Base-by-base conservation (phyloP, 2,888 invertebrate genomes). In the Parnassius mnemosyne region DNA sequence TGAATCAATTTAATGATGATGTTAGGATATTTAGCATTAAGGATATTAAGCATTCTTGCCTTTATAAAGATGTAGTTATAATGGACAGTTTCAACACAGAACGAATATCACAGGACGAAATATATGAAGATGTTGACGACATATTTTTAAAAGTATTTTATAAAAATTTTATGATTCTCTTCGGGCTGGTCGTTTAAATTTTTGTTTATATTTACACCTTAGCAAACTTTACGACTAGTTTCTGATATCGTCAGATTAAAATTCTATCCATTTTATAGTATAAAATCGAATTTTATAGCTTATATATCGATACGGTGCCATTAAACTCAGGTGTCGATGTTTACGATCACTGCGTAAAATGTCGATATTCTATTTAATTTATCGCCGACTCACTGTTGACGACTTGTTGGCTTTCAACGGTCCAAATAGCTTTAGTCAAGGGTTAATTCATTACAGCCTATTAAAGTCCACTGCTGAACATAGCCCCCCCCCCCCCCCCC, bases 291-390 rank as follows among this genome's bases (percentile, higher is more conserved):
- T 55, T 60, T 60, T 57, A 61, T 46, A 10, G 34, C 16, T 56
- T 53, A 13, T 54, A 51, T 61, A 56, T 61, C 61, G 61, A 56
- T 12, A 53, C 53, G 46, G 34, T 47, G 11, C 11, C 53, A 61
- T 52, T 13, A 47, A 61, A 47, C 56, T 13, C 25, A 20, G 9
- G 56, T 42, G 56, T 56, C 47, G 52, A 61, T 56, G 56, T 61
- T 61, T 61, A 57, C 56, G 57, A 57, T 34, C 57, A 16, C 52
- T n/a, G 47, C 57, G 42, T 53, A 57, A 53, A 57, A 57, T 47
- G 41, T 47, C 53, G 52, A 52, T 46, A 42, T 47, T 56, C 20
- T 57, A 56, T 52, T 57, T 57, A 47, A 61, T 61, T 61, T 61
- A 61, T 61, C 12, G 52, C 42, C 61, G 41, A 52, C 47, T 53